Conservation (phyloP, 2,113 vertebrate species). For the Nannobrachium achirus region DNA sequence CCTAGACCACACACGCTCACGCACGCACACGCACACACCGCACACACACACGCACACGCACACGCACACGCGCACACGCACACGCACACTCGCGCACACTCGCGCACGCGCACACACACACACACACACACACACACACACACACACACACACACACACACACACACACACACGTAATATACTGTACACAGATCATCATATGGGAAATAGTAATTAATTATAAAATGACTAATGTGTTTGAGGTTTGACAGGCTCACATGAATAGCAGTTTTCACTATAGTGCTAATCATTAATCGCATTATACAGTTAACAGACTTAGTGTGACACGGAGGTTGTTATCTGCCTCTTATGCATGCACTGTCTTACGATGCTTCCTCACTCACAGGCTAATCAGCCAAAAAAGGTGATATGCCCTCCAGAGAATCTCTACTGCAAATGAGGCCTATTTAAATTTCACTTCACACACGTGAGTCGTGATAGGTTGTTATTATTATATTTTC, state of each 20-base stretch:
- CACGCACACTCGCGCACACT: too few species aligned
- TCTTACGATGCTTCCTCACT: background rate
- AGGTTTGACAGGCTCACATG: background rate
- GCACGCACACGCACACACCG: background rate
- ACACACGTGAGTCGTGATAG: background rate
- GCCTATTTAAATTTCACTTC: constrained; percentile 4
- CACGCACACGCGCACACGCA: background rate
- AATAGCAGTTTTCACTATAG: constrained; percentile 6
- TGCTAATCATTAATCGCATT: constrained; percentile 22
- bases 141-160: constrained; percentile 3
- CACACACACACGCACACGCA: background rate
- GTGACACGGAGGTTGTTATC: constrained; percentile 2
- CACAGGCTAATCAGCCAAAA: too few species aligned
- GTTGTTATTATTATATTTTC: background rate
- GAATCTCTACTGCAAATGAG: constrained; percentile 3
- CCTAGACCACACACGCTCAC: constrained; percentile 17
- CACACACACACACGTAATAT: constrained; percentile 19
- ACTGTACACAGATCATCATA: constrained; percentile 38
- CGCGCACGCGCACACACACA: constrained; percentile 15
- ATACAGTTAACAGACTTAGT: background rate
- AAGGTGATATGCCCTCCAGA: background rate
- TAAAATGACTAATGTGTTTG: constrained; percentile 31
- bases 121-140: constrained; percentile 13
- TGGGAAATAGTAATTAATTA: constrained; percentile 16
- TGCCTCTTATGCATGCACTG: constrained; percentile 9